Evolutionary conservation across 2,113 vertebrate genomes (phyloP).

Genomic region (Rhodinocichla rosea): DNA sequence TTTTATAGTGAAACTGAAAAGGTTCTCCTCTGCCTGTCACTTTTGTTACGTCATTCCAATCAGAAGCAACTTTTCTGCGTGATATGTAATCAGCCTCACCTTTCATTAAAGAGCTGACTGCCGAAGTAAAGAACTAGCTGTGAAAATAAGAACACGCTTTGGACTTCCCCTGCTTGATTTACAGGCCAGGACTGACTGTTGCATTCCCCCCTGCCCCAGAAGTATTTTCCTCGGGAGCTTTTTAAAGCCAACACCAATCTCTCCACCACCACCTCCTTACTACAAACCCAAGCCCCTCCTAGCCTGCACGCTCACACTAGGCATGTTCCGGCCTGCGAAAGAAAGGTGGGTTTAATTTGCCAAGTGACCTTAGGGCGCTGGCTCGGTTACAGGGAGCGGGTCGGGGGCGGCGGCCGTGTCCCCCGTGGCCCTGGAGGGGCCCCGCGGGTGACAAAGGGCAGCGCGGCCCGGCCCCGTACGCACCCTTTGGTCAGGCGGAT

Average conservation of each 20-base stretch:
- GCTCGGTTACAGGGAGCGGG: neutral
- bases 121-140: neutral
- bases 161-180: neutral
- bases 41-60: neutral
- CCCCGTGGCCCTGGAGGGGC: neutral
- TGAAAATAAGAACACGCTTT: neutral
- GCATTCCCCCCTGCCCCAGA: no score
- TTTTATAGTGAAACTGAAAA: neutral
- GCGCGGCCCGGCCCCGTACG: neutral
- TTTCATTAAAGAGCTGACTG: neutral
- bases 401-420: neutral
- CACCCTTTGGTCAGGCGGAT: conserved; percentile 97
- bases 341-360: neutral
- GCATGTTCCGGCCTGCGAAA: neutral
- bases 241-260: neutral
- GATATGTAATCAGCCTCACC: neutral
- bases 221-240: neutral
- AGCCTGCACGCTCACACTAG: neutral
- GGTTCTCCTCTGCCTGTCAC: neutral
- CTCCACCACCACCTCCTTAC: neutral
- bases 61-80: neutral
- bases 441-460: neutral
- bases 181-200: neutral
- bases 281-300: neutral
- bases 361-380: neutral